These are phyloP conservation scores for Saguinus imperator DNA, from an alignment of 2,113 vertebrate species.

Conservation along the genomic window DNA sequence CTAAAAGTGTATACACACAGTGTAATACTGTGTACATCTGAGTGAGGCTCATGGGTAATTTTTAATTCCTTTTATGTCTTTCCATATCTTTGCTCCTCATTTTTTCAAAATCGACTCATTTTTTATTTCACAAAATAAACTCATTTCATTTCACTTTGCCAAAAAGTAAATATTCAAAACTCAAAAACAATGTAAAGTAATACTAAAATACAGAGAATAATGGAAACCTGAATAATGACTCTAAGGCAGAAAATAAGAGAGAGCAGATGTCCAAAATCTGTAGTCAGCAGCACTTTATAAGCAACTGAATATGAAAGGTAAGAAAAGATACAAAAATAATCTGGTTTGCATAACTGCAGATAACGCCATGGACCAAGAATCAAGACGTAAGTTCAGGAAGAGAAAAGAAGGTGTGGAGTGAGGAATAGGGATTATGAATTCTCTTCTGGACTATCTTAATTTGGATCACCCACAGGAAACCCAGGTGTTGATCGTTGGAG, in stretches of 20 bases:
- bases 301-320: neutral
- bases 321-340: neutral
- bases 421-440: neutral
- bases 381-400: neutral
- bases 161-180: neutral
- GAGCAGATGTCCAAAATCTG: neutral
- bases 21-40: neutral
- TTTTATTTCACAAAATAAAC: neutral
- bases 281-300: neutral
- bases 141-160: neutral
- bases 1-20: neutral
- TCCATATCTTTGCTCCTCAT: neutral
- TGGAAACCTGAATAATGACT: neutral
- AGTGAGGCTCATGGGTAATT: neutral
- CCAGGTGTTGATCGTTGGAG: neutral
- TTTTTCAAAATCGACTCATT: conserved; percentile 40
- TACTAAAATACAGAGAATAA: neutral
- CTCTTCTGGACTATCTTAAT: neutral
- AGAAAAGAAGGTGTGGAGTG: neutral
- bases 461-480: neutral
- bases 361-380: neutral
- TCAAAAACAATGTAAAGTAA: neutral
- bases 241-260: neutral
- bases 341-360: neutral
- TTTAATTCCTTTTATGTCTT: neutral